A percentile compares a stretch with the other conserved stretches of the same genome.
These are phyloP conservation scores for Platysteira castanea DNA, from an alignment of 2,113 vertebrate species.

Conservation along the genomic window DNA sequence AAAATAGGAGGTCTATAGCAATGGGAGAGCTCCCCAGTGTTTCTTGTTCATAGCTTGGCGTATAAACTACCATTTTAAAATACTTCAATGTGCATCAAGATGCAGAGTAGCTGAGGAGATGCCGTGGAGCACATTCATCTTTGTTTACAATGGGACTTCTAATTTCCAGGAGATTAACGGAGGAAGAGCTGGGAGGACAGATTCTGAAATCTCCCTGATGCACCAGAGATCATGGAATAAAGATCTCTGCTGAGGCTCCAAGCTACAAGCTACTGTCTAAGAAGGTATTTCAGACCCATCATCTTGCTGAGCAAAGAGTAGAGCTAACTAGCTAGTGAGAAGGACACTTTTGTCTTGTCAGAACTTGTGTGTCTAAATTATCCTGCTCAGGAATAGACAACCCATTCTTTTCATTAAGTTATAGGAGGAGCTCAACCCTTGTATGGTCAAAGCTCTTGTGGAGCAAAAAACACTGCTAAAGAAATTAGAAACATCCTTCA, in stretches of 20 bases:
- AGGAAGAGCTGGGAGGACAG: background rate
- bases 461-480: background rate
- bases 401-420: background rate
- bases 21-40: background rate
- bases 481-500: background rate
- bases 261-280: background rate
- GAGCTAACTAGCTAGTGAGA: background rate
- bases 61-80: background rate
- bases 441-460: background rate
- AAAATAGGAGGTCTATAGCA: background rate
- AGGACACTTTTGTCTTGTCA: background rate
- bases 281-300: background rate
- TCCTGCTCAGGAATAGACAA: background rate
- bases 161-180: background rate
- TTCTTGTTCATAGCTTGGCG: background rate
- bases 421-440: background rate
- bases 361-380: background rate
- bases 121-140: background rate
- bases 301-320: background rate
- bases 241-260: background rate
- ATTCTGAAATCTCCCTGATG: background rate
- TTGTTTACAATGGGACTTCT: background rate
- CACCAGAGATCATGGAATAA: background rate
- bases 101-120: background rate
- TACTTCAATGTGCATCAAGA: background rate